Base-by-base conservation (phyloP, 1,140 invertebrate genomes). In the Colletes latitarsis region DNA sequence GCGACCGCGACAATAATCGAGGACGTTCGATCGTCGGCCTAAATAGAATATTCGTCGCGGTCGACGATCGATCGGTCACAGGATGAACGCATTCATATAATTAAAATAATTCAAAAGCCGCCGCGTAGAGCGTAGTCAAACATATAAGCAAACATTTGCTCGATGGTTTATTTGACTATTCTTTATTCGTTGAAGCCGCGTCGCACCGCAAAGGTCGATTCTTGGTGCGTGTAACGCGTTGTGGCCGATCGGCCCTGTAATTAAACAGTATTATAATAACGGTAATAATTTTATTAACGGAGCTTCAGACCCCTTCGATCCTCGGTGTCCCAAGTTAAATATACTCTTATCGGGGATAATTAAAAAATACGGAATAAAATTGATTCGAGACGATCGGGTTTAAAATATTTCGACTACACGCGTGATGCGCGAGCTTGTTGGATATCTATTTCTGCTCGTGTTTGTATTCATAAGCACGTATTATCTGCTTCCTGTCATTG, bases 71-170 rank as follows among this genome's bases (percentile, higher is more conserved):
- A 80, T 77, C 49, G 57, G 46, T 63, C 14, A 43, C 57, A 19
- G 3, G 21, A 21, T 21, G 30, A 64, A 77, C 52, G 49, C 15
- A 57, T 62, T 83, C 55, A 53, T 74, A 73, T 86, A 86, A 84
- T 86, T 84, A 84, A 86, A 86, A 82, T 81, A 67, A 69, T 53
- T 77, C 58, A 62, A 77, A 82, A 77, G 60, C 55, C 30, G 6
- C 43, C 69, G 10, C 15, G 71, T 43, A 43, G 9, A 41, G 14
- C 52, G 21, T 9, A 19, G 46, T 72, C 79, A 53, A 63, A 81
- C 64, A 57, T 76, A 83, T 62, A 41, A 66, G 58, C 55, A 83
- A 83, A 83, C 71, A 71, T 83, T 83, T 81, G 79, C 66, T 10
- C 57, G 17, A 46, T 15, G 55, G 39, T 53, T 83, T 81, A 83